A percentile compares a stretch with the other conserved stretches of the same genome.
These are phyloP conservation scores for Salarias fasciatus DNA, from an alignment of 2,797 vertebrate genomes.

Conservation along the genomic window DNA sequence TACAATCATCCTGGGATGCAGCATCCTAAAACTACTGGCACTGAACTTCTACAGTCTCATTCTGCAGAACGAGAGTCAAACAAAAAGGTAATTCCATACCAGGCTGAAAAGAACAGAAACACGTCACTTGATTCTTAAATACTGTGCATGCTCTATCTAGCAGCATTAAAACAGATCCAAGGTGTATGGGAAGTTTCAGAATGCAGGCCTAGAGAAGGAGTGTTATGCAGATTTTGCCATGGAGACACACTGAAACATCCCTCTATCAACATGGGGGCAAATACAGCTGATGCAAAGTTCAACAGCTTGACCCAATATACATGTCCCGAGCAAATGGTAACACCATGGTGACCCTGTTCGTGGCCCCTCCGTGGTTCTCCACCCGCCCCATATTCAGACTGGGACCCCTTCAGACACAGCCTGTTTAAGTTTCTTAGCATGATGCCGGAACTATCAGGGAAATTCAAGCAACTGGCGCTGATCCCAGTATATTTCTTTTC, in stretches of 20 bases:
- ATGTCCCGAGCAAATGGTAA: slow-evolving; percentile 47
- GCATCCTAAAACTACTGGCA: background rate
- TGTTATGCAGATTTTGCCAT: slow-evolving; percentile 40
- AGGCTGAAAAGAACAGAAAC: no score
- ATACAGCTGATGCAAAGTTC: slow-evolving; percentile 59
- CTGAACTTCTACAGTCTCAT: no score
- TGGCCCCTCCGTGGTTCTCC: slow-evolving; percentile 21
- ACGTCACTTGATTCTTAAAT: no score
- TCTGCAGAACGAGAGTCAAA: no score
- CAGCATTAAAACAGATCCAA: no score
- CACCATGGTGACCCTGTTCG: slow-evolving; percentile 43
- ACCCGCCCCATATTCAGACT: slow-evolving; percentile 5
- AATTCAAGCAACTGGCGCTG: background rate
- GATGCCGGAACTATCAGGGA: slow-evolving; percentile 3
- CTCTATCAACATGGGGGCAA: slow-evolving; percentile 37
- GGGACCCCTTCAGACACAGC: slow-evolving; percentile 1
- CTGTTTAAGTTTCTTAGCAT: slow-evolving; percentile 24
- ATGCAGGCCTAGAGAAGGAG: background rate
- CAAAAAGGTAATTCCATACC: no score
- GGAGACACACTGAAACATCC: slow-evolving; percentile 40
- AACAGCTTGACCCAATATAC: slow-evolving; percentile 32
- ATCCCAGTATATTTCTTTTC: slow-evolving; percentile 1
- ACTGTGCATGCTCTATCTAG: no score
- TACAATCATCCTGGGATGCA: slow-evolving; percentile 4
- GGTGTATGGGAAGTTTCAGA: background rate